A percentile compares a stretch with the other conserved stretches of the same genome.
These are phyloP conservation scores for Ardeotis arabs DNA, from an alignment of 2,113 vertebrate genomes.

Conservation along the genomic window DNA sequence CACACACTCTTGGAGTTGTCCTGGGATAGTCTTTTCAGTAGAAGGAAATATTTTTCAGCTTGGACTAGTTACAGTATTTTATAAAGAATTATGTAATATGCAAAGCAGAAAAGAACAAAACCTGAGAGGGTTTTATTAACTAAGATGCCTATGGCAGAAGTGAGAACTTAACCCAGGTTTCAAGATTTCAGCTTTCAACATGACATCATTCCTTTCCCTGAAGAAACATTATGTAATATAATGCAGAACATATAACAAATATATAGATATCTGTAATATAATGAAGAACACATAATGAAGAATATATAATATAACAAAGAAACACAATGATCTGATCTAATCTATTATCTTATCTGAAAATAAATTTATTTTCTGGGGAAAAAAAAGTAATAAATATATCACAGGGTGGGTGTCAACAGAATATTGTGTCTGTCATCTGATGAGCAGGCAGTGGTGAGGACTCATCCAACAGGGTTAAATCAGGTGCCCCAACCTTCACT, in stretches of 20 bases:
- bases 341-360: neutral
- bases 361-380: neutral
- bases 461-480: neutral
- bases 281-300: neutral
- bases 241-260: neutral
- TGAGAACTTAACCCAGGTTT: neutral
- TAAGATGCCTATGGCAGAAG: neutral
- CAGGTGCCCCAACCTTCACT: neutral
- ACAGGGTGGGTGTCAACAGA: neutral
- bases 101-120: neutral
- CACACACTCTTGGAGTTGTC: neutral
- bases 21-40: neutral
- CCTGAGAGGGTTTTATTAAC: neutral
- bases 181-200: neutral
- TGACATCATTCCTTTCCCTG: neutral
- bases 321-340: neutral
- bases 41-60: conserved; percentile 1
- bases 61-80: conserved; percentile 2
- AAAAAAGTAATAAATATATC: neutral
- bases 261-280: neutral
- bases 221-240: neutral
- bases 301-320: neutral
- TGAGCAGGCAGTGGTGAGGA: neutral
- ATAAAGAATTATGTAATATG: neutral
- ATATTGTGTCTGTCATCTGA: neutral